Evolutionary conservation across 1,140 invertebrate genomes (phyloP), one percentile per base, ranked within the genome.

Genomic region (Drosophila tsacasi): DNA sequence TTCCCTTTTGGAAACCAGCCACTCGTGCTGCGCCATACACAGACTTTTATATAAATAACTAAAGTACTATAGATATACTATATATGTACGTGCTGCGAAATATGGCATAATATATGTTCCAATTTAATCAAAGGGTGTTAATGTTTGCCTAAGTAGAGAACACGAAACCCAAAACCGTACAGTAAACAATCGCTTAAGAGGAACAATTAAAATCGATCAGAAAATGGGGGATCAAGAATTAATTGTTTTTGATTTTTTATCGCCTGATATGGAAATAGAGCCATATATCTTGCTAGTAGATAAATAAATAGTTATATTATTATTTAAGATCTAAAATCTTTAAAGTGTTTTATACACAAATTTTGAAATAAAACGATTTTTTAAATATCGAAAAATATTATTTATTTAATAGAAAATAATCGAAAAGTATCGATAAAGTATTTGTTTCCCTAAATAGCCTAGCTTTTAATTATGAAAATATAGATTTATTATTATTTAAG

Each of bases 41-140:
- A 15, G 21, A 47, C 8, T 1, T 12, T 3, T 10, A 30, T 17
- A 27, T 35, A 37, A 15, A 23, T 8, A 21, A 25, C 13, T 15
- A 12, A 8, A 8, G 32, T 49, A 17, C n/a, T 57, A 13, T 21
- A 35, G n/a, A n/a, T 32, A 23, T 30, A 42, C 30, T 32, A 6
- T 19, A 15, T 23, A 9, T 23, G 32, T 55, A 55, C 21, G 54
- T 64, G 55, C 54, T 40, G 19, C 12, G 62, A 65, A 42, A 54
- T 50, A 55, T 69, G 32, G 25, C 35, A 52, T 52, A 30, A 52
- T 52, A 37, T 30, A 23, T 54, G 25, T 35, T 62, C 40, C 39
- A 37, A 58, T 76, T 76, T 52, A 76, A 76, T 76, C 72, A 76
- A 59, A 66, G 74, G 61, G 72, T 66, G 74, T 76, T 76, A 76